Evolutionary conservation across 2,113 vertebrate genomes (phyloP), one percentile per base, ranked within the genome.

Genomic region (Gallinago undulata): DNA sequence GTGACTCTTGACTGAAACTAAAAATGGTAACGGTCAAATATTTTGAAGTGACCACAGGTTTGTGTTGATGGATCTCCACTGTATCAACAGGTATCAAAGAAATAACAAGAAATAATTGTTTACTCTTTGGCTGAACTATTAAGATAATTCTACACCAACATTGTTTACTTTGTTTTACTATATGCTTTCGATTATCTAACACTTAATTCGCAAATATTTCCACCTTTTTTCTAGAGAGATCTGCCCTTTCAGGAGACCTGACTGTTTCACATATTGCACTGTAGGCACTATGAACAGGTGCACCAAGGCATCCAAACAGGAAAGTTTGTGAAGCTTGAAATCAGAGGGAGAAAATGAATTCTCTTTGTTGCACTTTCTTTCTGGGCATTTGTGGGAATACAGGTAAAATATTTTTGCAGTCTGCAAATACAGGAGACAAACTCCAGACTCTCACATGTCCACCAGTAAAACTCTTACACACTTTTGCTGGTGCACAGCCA

Each of bases 231-330:
- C 43, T 33, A n/a, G 41, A 43, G 6, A 8, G n/a, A 62, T 31
- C 18, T 62, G 11, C 23, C n/a, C 18, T 79, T 60, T 9, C 35
- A 63, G 43, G 18, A 75, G 1, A 33, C n/a, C 4, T 0, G 2
- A 1, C 1, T 33, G 2, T 53, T 93, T 80, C 39, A n/a, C 1
- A 1, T 69, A 3, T 28, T 23, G 6, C 22, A 41, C 17, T 23
- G 23, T 25, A 8, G n/a, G 25, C 12, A 31, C 31, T 48, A 10
- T 21, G 22, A 75, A n/a, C 23, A 59, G n/a, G 22, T 13, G 33
- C 23, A 83, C 7, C 13, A 63, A 70, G 7, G 2, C 8, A 47
- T n/a, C 23, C 35, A 48, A 74, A 67, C 8, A 5, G 4, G 13
- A 85, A 68, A 64, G 8, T 21, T 3, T 73, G 7, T 45, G 37